A percentile compares a stretch with the other conserved stretches of the same genome.
These are phyloP conservation scores for human DNA, from an alignment of 2,113 vertebrate genomes.

Conservation along the genomic window DNA sequence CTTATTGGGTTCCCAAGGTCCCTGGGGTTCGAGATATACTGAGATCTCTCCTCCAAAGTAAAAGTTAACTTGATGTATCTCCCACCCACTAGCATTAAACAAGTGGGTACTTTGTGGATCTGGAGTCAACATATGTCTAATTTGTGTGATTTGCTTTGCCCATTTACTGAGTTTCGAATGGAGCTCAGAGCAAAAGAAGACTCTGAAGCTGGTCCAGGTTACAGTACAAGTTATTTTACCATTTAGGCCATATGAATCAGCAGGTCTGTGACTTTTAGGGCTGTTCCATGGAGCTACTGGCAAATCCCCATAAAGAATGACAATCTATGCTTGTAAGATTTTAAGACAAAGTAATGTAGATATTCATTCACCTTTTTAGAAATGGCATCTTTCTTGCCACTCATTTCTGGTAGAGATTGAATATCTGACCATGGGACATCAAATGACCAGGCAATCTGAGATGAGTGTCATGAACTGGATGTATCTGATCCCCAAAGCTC, in stretches of 20 bases:
- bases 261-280: not conserved
- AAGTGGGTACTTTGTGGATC: not conserved
- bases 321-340: not conserved
- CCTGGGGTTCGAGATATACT: not conserved
- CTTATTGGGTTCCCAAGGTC: not conserved
- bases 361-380: not conserved
- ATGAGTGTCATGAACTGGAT: not conserved
- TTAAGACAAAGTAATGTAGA: not conserved
- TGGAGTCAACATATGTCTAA: not conserved
- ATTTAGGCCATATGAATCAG: not conserved
- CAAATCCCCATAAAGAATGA: not conserved
- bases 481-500: not conserved
- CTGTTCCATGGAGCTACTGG: not conserved
- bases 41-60: not conserved
- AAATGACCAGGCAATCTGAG: not conserved
- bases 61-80: not conserved
- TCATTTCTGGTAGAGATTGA: not conserved
- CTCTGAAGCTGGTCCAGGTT: not conserved
- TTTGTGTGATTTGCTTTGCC: not conserved
- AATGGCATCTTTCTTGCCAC: not conserved
- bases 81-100: not conserved
- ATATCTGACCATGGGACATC: not conserved
- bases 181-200: not conserved
- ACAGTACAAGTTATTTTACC: not conserved
- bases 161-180: not conserved